A percentile compares a stretch with the other conserved stretches of the same genome.
Evolutionary conservation across 2,797 vertebrate species (phyloP).

Genomic region (Lophius americanus): DNA sequence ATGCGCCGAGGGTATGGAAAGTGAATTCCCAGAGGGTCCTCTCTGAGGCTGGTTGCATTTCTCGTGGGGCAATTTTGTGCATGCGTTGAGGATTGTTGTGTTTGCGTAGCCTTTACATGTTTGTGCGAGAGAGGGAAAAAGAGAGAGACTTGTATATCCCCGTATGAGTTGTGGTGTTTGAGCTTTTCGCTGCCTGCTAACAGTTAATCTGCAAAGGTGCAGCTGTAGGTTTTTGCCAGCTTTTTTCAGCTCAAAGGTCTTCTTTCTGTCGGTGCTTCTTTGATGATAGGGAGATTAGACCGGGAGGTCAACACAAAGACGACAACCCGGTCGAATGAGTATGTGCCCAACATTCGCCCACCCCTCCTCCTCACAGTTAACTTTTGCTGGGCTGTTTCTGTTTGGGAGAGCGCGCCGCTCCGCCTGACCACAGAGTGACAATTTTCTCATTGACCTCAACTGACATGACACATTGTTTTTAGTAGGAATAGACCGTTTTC

Average conservation of each 20-base stretch:
- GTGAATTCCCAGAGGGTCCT: conserved; percentile 54
- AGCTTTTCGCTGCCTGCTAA: conserved; percentile 33
- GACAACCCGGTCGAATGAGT: conserved; percentile 35
- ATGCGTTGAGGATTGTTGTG: conserved; percentile 27
- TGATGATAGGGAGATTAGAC: conserved; percentile 60
- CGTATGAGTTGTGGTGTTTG: conserved; percentile 39
- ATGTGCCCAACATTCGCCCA: conserved; percentile 13
- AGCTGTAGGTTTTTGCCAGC: conserved; percentile 63
- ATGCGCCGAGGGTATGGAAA: conserved; percentile 76
- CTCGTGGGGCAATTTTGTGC: conserved; percentile 53
- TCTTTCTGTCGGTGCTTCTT: conserved; percentile 43
- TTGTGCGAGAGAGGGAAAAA: conserved; percentile 4
- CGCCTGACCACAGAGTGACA: conserved; percentile 32
- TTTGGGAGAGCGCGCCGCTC: conserved; percentile 14
- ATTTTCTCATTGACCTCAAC: conserved; percentile 36
- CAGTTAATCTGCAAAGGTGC: conserved; percentile 77
- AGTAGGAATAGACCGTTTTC: conserved; percentile 35
- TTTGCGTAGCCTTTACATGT: conserved; percentile 42
- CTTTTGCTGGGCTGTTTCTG: conserved; percentile 16
- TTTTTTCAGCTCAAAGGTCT: conserved; percentile 56
- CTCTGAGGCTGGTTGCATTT: conserved; percentile 50
- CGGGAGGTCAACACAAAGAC: conserved; percentile 36
- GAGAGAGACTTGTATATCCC: conserved; percentile 27
- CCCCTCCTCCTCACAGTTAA: conserved; percentile 26
- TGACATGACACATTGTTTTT: conserved; percentile 48